Percentiles rank a stretch among this genome's conserved stretches.
Conservation (phyloP, 2,797 vertebrate genomes). For the Tapera naevia region DNA sequence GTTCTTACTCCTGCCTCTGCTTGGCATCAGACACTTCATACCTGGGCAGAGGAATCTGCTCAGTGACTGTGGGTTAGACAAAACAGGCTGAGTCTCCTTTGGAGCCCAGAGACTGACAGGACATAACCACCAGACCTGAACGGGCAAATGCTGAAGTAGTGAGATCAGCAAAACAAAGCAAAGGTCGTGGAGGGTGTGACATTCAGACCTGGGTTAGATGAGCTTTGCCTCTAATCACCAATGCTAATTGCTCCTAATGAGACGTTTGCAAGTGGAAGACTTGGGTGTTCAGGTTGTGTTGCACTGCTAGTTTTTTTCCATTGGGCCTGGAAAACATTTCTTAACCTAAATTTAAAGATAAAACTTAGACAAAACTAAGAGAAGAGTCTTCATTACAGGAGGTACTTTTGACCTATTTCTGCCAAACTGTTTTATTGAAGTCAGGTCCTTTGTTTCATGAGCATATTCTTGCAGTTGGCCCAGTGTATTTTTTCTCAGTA, state of each 20-base stretch:
- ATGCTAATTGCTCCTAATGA: background rate
- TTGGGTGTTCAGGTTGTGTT: background rate
- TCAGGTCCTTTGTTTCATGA: background rate
- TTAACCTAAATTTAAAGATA: background rate
- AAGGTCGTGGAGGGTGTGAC: background rate
- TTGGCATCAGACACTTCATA: rapidly evolving
- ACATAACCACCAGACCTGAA: rapidly evolving
- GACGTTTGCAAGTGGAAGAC: background rate
- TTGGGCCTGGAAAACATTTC: background rate
- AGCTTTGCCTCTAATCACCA: background rate
- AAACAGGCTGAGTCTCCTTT: background rate
- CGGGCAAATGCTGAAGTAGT: rapidly evolving
- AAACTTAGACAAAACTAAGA: background rate
- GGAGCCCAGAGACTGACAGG: background rate
- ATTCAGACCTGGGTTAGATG: background rate
- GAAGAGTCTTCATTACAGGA: background rate
- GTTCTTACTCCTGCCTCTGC: background rate
- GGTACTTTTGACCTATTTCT: background rate
- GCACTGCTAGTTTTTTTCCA: background rate
- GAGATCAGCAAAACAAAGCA: background rate
- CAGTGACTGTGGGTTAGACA: background rate
- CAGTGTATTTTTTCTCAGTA: background rate
- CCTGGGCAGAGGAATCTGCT: background rate
- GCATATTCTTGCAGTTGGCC: background rate
- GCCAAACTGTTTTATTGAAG: background rate